A percentile compares a stretch with the other conserved stretches of the same genome.
phyloP scores from a whole-genome alignment of 2,888 invertebrate species.

The Desoria tigrina region DNA sequence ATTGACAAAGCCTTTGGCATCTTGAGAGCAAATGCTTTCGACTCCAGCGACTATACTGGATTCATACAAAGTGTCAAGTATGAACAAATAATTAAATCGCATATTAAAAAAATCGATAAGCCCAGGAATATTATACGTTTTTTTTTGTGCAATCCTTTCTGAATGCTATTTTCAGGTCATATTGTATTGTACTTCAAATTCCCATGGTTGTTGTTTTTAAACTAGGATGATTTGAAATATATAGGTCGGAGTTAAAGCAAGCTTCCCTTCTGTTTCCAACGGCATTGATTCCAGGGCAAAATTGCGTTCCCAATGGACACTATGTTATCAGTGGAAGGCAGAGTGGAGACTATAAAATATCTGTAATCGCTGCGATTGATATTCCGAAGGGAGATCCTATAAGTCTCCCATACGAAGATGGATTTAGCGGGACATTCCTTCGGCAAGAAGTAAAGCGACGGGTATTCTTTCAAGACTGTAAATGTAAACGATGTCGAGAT shows the following conservation, averaged over 20 bases:
- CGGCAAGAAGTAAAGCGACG: slow-evolving; percentile 17
- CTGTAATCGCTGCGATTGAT: slow-evolving; percentile 15
- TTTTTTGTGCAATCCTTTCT: too few relatives aligned
- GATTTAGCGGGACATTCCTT: slow-evolving; percentile 20
- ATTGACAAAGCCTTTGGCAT: slow-evolving; percentile 19
- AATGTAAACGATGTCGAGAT: slow-evolving; percentile 28
- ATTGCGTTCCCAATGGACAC: slow-evolving; percentile 26
- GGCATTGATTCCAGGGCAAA: slow-evolving; percentile 18
- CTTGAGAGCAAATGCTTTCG: slow-evolving; percentile 16
- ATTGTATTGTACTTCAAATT: too few relatives aligned
- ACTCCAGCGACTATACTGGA: slow-evolving; percentile 16
- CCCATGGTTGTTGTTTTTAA: too few relatives aligned
- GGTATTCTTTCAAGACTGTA: slow-evolving; percentile 23
- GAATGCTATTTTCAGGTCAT: too few relatives aligned
- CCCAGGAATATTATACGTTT: too few relatives aligned
- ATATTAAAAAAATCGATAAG: too few relatives aligned
- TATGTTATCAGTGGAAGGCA: slow-evolving; percentile 16
- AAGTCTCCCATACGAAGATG: slow-evolving; percentile 18
- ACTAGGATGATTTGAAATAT: not conserved
- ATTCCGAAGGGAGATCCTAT: slow-evolving; percentile 17
- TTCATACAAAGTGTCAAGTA: not conserved
- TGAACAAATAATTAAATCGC: not conserved
- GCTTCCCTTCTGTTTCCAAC: slow-evolving; percentile 25
- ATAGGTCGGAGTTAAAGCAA: slow-evolving; percentile 10
- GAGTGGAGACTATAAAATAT: slow-evolving; percentile 11